Conservation (phyloP, 2,888 invertebrate genomes). For the Morinoia aosen region DNA sequence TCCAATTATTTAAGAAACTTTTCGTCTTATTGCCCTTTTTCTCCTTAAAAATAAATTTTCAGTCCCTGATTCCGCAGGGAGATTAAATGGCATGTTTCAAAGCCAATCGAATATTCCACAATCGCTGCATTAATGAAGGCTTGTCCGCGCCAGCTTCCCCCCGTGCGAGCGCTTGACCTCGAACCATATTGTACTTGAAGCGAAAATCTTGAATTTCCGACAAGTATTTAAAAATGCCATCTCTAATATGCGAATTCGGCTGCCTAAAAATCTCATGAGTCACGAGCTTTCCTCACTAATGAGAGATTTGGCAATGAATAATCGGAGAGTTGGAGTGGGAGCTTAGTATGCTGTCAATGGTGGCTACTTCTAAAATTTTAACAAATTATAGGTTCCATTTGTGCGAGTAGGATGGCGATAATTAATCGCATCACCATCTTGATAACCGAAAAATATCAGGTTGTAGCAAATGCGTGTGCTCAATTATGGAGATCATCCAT, state of each 20-base stretch:
- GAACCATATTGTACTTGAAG: neutral
- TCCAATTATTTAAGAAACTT: no score
- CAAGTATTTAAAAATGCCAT: neutral
- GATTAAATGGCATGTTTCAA: no score
- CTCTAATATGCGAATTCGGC: neutral
- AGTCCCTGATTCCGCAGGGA: no score
- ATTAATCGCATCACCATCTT: neutral
- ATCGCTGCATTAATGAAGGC: no score
- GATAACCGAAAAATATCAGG: neutral
- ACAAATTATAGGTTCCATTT: neutral
- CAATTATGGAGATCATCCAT: neutral
- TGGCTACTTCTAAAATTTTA: neutral
- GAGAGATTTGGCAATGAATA: neutral
- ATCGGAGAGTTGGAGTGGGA: neutral
- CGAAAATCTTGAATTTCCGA: neutral
- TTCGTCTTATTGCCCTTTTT: no score
- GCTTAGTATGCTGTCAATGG: neutral
- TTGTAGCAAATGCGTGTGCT: neutral
- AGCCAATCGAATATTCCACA: no score
- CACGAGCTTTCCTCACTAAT: neutral
- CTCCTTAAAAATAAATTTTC: no score
- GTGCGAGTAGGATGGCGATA: neutral
- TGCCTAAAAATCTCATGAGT: neutral
- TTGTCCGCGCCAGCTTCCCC: neutral
- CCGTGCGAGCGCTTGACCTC: neutral